Evolutionary conservation across 2,797 vertebrate species (phyloP), one percentile per base, ranked within the genome.

Genomic region (Notolepis coatsorum): DNA sequence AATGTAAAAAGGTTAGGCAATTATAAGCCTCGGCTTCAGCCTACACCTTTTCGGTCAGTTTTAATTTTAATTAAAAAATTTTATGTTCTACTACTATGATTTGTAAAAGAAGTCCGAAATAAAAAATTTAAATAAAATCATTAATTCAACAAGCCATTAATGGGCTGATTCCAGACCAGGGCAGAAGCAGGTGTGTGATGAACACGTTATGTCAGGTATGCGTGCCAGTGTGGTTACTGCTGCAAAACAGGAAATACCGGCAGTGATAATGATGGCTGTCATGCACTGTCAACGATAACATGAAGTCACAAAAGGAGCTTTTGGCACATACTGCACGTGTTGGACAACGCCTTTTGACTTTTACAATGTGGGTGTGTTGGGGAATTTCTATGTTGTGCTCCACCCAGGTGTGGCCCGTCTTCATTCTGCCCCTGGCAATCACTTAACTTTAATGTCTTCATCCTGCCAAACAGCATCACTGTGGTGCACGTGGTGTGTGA

Each of bases 401-500:
- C 18, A 1, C 62, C 62, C 17, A 23, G 62, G 52, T 27, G 45
- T 56, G 52, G 53, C 50, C 21, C 47, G 7, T 7, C 39, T 33
- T 10, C 47, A 33, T 62, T 33, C 5, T 4, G 18, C 48, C 25
- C 30, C 28, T 25, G 38, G 48, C 48, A 38, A 43, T 12, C 38
- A 24, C 21, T 24, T 18, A 4, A 31, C 5, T 17, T 23, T 25
- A 15, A 41, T 3, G 38, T 21, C 21, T 9, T 10, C 20, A 7
- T 42, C 39, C 39, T 18, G 7, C 18, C 24, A 23, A 5, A 12
- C 24, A 12, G 21, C 23, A 24, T 23, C 9, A 10, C 7, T 12
- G 12, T 12, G 6, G 12, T 18, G n/a, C 43, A 7, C 24, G 47
- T 49, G 5, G 31, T 15, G 21, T 53, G 50, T 37, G 50, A 25